These are phyloP conservation scores for Rhogogaster chlorosoma DNA, from an alignment of 2,888 invertebrate genomes.

Conservation along the genomic window DNA sequence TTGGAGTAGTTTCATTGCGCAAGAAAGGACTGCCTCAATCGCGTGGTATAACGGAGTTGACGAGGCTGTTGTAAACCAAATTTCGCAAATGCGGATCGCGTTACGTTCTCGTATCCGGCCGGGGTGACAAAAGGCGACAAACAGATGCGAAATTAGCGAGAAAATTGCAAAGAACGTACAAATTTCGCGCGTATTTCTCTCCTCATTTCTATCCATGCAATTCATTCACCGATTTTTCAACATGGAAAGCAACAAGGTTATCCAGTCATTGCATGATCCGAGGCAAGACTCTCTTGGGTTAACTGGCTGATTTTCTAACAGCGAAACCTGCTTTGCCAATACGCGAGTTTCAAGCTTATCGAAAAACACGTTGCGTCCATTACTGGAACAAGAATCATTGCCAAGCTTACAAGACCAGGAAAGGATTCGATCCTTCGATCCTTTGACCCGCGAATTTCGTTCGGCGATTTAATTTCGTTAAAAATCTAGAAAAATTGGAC, in stretches of 20 bases:
- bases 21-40: slow-evolving; percentile 17
- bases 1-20: background rate
- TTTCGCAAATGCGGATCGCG: background rate
- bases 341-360: background rate
- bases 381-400: background rate
- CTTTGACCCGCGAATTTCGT: background rate
- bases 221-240: background rate
- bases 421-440: background rate
- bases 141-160: too few relatives aligned
- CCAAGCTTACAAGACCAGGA: background rate
- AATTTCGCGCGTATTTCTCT: background rate
- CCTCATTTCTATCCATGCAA: background rate
- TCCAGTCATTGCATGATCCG: slow-evolving; percentile 26
- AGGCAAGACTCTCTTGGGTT: background rate
- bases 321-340: slow-evolving; percentile 26
- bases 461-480: too few relatives aligned
- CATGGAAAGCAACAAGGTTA: background rate
- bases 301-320: background rate
- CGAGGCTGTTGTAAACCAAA: background rate
- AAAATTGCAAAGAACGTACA: background rate
- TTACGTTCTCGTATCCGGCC: background rate
- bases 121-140: background rate
- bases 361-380: background rate
- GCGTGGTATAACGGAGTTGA: background rate
- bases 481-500: background rate